A percentile compares a stretch with the other conserved stretches of the same genome.
phyloP scores from a whole-genome alignment of 2,797 vertebrate species.

The Loriculus beryllinus region DNA sequence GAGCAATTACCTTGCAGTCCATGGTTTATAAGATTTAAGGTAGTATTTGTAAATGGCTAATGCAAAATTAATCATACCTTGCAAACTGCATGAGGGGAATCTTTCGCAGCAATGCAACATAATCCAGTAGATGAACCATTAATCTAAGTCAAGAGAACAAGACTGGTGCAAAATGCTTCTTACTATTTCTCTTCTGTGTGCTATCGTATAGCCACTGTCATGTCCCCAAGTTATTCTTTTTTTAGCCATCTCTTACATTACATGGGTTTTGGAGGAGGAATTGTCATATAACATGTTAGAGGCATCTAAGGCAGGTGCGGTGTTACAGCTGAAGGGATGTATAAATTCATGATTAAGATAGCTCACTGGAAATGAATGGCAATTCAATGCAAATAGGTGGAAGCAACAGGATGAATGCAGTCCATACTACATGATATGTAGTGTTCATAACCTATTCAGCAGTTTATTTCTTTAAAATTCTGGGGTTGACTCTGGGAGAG shows the following conservation, averaged over 20 bases:
- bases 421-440: neutral
- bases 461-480: neutral
- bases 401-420: neutral
- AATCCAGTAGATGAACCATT: neutral
- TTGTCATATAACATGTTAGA: neutral
- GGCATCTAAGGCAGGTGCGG: neutral
- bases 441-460: neutral
- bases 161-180: neutral
- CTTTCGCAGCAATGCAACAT: neutral
- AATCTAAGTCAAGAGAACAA: neutral
- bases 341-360: neutral
- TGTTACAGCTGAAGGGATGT: neutral
- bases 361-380: neutral
- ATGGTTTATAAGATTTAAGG: constrained; percentile 24
- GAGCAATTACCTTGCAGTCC: neutral
- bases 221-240: neutral
- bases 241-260: neutral
- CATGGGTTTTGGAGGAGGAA: neutral
- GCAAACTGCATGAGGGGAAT: neutral
- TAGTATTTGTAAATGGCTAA: constrained; percentile 30
- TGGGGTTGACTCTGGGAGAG: neutral
- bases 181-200: neutral
- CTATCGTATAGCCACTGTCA: neutral
- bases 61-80: neutral
- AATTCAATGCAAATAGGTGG: neutral